A percentile compares a stretch with the other conserved stretches of the same genome.
These are phyloP conservation scores for Drosophila maculinotata DNA, from an alignment of 2,888 invertebrate species.

Conservation along the genomic window DNA sequence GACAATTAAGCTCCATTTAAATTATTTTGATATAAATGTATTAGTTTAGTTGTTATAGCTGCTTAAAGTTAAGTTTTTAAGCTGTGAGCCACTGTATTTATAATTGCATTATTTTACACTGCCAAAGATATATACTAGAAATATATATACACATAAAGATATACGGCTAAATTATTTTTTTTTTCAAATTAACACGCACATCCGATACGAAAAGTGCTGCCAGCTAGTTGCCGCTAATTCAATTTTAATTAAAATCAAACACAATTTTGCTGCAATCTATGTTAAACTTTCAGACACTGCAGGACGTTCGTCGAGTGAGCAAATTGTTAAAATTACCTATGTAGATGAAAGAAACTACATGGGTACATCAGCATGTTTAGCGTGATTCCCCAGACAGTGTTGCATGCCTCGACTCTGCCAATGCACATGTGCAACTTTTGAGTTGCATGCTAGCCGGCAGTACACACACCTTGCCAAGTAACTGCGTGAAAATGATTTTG, in stretches of 20 bases:
- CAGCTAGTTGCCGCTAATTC: slow-evolving; percentile 11
- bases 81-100: no score
- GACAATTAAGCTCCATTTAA: no score
- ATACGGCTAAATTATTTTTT: no score
- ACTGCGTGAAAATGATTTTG: slow-evolving; percentile 13
- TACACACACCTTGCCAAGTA: no score
- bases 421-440: slow-evolving; percentile 37
- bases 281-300: slow-evolving; percentile 9
- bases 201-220: not conserved
- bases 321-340: slow-evolving; percentile 7
- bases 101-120: no score
- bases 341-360: not conserved
- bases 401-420: slow-evolving; percentile 30
- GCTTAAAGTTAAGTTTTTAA: no score
- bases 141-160: no score
- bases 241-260: slow-evolving; percentile 35
- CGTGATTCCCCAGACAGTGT: slow-evolving; percentile 19
- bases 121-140: no score
- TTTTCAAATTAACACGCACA: not conserved
- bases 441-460: slow-evolving; percentile 35
- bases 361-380: slow-evolving; percentile 7
- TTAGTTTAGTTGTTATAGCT: no score
- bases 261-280: slow-evolving; percentile 15
- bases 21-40: no score
- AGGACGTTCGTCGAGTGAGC: not conserved